A percentile compares a stretch with the other conserved stretches of the same genome.
Evolutionary conservation across 1,140 invertebrate genomes (phyloP).

Genomic region (Heterodera schachtii): DNA sequence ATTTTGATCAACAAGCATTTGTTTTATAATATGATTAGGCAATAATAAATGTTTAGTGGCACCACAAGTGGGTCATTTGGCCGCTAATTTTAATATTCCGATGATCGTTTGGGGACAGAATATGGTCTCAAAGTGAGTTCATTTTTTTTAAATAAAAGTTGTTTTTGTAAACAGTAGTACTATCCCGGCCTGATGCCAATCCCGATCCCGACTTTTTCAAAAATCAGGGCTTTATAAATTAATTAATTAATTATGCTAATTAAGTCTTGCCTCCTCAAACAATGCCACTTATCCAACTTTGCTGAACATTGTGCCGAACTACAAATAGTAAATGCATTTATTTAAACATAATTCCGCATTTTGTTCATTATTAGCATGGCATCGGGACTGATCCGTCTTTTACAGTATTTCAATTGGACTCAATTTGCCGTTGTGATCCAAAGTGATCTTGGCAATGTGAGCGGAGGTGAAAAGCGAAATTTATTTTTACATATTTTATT

Average conservation of each 20-base stretch:
- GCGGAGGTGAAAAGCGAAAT: neutral
- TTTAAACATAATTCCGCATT: neutral
- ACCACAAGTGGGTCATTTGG: neutral
- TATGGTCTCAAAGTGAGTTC: neutral
- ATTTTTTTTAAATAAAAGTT: neutral
- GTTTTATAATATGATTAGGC: neutral
- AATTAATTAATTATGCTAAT: neutral
- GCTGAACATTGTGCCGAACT: neutral
- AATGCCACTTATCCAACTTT: neutral
- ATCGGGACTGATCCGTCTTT: neutral
- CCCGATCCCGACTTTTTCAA: too few relatives aligned
- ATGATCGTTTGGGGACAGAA: neutral
- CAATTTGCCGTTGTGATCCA: neutral
- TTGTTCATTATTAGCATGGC: neutral
- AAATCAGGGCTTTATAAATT: too few relatives aligned
- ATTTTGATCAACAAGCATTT: too few relatives aligned
- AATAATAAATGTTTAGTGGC: neutral
- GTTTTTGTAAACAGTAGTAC: too few relatives aligned
- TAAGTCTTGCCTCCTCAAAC: neutral
- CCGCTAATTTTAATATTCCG: neutral
- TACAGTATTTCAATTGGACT: neutral
- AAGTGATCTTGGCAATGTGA: neutral
- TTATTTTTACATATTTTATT: neutral
- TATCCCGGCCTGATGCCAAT: too few relatives aligned
- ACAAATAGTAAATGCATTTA: neutral